Percentiles rank a stretch among this genome's conserved stretches.
These are phyloP conservation scores for Danio aesculapii DNA, from an alignment of 2,797 vertebrate genomes.

Conservation along the genomic window DNA sequence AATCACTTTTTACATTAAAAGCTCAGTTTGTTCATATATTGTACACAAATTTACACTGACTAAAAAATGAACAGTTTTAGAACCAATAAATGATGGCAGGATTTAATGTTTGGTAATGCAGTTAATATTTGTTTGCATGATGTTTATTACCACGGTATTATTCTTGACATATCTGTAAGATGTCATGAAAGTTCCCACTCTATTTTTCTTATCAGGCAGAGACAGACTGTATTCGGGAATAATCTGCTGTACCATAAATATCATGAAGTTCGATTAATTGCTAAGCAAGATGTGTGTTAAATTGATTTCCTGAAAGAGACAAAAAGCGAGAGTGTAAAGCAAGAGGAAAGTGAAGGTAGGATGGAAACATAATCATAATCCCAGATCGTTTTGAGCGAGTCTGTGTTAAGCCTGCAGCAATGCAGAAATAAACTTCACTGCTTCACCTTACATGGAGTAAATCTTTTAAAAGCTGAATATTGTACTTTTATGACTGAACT, in stretches of 20 bases:
- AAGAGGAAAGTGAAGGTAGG: not conserved
- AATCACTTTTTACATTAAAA: too few species aligned
- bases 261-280: conserved; percentile 47
- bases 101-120: not conserved
- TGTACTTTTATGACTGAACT: conserved; percentile 11
- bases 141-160: not conserved
- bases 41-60: not conserved
- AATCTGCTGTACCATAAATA: conserved; percentile 37
- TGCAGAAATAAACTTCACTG: conserved; percentile 7
- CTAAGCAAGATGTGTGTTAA: conserved; percentile 32
- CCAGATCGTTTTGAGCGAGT: conserved; percentile 23
- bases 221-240: conserved; percentile 26
- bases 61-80: not conserved
- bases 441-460: not conserved
- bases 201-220: conserved; percentile 18
- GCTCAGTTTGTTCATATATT: not conserved
- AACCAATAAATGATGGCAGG: not conserved
- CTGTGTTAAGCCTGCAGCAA: conserved; percentile 9
- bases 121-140: not conserved
- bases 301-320: conserved; percentile 16
- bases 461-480: conserved; percentile 14
- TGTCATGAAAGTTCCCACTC: not conserved
- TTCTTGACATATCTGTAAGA: not conserved
- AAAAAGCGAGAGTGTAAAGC: not conserved
- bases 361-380: conserved; percentile 19